phyloP scores from a whole-genome alignment of 2,113 vertebrate species.

The Galemys pyrenaicus region DNA sequence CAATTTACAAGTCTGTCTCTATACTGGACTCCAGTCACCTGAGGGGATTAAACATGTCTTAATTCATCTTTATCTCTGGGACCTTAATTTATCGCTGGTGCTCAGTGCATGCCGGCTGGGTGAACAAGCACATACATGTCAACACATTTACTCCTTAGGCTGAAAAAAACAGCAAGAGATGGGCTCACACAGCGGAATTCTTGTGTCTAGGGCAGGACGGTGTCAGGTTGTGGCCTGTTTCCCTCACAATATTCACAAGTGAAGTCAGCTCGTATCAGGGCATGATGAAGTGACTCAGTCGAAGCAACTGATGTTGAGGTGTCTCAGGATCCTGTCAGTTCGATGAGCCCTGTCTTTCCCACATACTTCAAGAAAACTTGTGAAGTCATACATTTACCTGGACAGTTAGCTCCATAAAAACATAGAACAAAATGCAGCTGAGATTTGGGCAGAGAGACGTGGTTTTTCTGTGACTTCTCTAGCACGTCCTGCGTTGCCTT shows the following conservation, averaged over 20 bases:
- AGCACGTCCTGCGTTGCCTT: neutral
- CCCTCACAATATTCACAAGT: neutral
- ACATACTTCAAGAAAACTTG: neutral
- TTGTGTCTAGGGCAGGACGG: slow-evolving; percentile 53
- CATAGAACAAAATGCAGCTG: neutral
- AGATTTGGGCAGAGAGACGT: neutral
- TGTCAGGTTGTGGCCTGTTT: neutral
- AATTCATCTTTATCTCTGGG: slow-evolving; percentile 42
- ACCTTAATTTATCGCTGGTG: neutral
- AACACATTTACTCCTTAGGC: slow-evolving; percentile 17
- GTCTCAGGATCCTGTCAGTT: neutral
- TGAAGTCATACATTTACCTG: neutral
- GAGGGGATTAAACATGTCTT: slow-evolving; percentile 43
- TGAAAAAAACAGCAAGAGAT: slow-evolving; percentile 30
- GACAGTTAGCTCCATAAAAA: neutral
- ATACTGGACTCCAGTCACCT: neutral
- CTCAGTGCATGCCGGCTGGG: neutral
- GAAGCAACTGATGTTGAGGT: neutral
- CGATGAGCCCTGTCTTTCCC: neutral
- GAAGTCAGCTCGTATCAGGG: slow-evolving; percentile 71
- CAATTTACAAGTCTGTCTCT: slow-evolving; percentile 21
- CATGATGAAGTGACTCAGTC: neutral
- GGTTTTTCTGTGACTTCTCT: neutral
- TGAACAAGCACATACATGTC: neutral
- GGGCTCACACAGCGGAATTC: slow-evolving; percentile 8